phyloP scores from a whole-genome alignment of 2,888 invertebrate species.

The Philereme transversata region DNA sequence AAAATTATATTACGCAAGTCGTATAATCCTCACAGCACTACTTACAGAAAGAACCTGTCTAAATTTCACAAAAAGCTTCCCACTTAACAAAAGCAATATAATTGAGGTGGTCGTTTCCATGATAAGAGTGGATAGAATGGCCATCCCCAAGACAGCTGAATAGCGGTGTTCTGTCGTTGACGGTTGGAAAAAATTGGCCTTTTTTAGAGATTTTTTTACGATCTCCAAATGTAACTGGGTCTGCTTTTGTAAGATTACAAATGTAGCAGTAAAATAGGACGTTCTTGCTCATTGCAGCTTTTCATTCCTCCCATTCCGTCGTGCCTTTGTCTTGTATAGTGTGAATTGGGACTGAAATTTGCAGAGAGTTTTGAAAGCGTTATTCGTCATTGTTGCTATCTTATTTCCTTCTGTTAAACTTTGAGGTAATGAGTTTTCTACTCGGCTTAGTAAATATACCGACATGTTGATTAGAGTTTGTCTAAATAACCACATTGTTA shows the following conservation, averaged over 20 bases:
- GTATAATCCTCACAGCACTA: constrained; percentile 3
- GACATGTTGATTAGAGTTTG: no score
- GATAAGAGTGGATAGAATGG: constrained; percentile 40
- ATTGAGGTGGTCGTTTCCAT: constrained; percentile 38
- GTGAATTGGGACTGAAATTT: constrained; percentile 21
- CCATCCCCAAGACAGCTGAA: constrained; percentile 36
- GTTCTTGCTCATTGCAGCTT: constrained; percentile 35
- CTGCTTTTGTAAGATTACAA: constrained; percentile 38
- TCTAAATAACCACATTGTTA: no score
- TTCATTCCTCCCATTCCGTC: constrained; percentile 15
- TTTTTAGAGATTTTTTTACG: constrained; percentile 39
- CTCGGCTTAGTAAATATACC: no score
- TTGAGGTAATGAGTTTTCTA: no score
- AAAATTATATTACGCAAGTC: background rate
- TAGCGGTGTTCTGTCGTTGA: constrained; percentile 36
- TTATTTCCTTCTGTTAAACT: constrained; percentile 1
- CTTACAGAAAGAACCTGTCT: constrained; percentile 17
- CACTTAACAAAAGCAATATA: constrained; percentile 39
- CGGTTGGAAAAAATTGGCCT: constrained; percentile 37
- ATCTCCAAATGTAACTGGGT: constrained; percentile 39
- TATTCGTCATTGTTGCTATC: constrained; percentile 7
- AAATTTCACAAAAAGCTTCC: constrained; percentile 26
- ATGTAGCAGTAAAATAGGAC: constrained; percentile 33
- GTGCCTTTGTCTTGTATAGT: constrained; percentile 18
- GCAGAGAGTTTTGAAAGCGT: constrained; percentile 3